Evolutionary conservation across 2,888 invertebrate genomes (phyloP).

Genomic region (Panopea generosa): DNA sequence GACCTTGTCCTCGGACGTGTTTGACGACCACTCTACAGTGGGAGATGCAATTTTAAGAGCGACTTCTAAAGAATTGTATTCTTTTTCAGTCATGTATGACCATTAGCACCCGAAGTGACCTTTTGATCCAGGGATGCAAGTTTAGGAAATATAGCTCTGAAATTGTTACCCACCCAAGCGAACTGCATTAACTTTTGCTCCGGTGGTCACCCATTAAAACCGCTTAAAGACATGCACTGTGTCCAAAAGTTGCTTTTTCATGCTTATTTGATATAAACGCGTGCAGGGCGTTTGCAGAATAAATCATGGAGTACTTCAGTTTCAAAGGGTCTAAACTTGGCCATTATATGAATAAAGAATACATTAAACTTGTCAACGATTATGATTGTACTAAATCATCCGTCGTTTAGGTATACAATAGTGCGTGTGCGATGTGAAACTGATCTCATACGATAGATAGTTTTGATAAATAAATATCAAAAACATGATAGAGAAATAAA

Average conservation of each 20-base stretch:
- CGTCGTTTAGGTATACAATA: neutral
- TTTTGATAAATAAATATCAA: constrained; percentile 17
- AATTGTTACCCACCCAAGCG: constrained; percentile 27
- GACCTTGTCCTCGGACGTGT: constrained; percentile 15
- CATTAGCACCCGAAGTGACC: constrained; percentile 12
- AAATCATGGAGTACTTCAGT: constrained; percentile 29
- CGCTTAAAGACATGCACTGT: constrained; percentile 36
- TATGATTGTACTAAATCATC: constrained; percentile 7
- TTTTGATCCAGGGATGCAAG: constrained; percentile 28
- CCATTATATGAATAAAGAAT: constrained; percentile 14
- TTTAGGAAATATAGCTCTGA: constrained; percentile 43
- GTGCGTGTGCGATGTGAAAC: neutral
- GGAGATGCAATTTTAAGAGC: constrained; percentile 55
- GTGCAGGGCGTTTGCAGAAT: constrained; percentile 38
- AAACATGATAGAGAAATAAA: constrained; percentile 31
- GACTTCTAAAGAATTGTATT: constrained; percentile 21
- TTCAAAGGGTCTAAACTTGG: constrained; percentile 16
- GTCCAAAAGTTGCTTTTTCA: constrained; percentile 35
- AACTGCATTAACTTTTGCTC: constrained; percentile 23
- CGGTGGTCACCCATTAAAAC: constrained; percentile 54
- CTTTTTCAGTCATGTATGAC: constrained; percentile 6
- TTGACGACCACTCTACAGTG: constrained; percentile 30
- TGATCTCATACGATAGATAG: neutral
- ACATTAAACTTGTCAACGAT: constrained; percentile 16
- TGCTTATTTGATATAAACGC: constrained; percentile 45